Conservation (phyloP, 2,888 invertebrate genomes). For the Salpingus planirostris region DNA sequence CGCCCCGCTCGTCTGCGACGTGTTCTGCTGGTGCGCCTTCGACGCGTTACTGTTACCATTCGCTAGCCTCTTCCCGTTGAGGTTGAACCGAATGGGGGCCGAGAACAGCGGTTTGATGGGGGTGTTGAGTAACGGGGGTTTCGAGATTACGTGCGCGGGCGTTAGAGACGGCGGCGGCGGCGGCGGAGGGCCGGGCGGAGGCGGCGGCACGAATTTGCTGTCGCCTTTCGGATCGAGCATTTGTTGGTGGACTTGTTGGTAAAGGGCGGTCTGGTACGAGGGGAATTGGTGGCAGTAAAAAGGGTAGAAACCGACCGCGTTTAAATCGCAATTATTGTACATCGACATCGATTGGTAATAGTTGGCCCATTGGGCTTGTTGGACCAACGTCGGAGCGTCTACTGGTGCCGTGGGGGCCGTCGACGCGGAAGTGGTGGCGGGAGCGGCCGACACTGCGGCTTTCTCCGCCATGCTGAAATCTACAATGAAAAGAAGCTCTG, state of each 20-base stretch:
- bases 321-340: too few relatives aligned
- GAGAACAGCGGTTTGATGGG: conserved; percentile 23
- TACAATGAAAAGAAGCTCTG: conserved; percentile 1
- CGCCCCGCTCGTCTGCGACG: conserved; percentile 41
- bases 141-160: too few relatives aligned
- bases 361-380: conserved; percentile 11
- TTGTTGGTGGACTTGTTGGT: conserved; percentile 14
- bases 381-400: conserved; percentile 4
- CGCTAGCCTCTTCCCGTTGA: conserved; percentile 39
- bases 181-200: conserved; percentile 21
- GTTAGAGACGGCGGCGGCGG: conserved; percentile 12
- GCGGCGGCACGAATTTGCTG: conserved; percentile 15
- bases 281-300: too few relatives aligned
- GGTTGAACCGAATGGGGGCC: conserved; percentile 47
- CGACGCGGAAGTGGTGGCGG: conserved; percentile 10
- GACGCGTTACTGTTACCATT: conserved; percentile 22
- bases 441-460: conserved; percentile 9
- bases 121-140: conserved; percentile 36
- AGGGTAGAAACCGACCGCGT: conserved; percentile 11
- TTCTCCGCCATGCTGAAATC: conserved; percentile 19
- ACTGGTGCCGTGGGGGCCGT: conserved; percentile 12
- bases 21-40: conserved; percentile 23
- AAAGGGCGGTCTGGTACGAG: conserved; percentile 10
- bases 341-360: conserved; percentile 2
- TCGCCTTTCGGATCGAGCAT: conserved; percentile 5